Conservation (phyloP, 2,888 invertebrate genomes). For the Xestia rhomboidea region DNA sequence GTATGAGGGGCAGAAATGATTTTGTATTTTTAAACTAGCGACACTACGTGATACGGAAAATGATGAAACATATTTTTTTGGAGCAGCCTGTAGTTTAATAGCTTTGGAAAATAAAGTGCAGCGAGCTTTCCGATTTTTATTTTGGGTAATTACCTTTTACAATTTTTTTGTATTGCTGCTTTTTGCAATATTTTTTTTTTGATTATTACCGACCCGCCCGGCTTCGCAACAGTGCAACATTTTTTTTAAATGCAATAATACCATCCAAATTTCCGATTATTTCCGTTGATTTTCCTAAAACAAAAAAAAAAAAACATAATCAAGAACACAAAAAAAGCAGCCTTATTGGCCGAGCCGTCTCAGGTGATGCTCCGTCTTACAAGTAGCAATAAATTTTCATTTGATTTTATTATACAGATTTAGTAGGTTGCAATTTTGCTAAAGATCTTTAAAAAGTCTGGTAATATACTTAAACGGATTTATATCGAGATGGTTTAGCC, state of each 20-base stretch:
- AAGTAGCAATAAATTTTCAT: not conserved
- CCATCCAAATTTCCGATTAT: too few relatives aligned
- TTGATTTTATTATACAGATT: not conserved
- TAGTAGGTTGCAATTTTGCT: not conserved
- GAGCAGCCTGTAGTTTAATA: conserved; percentile 28
- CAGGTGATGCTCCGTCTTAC: too few relatives aligned
- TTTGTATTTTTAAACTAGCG: conserved; percentile 52
- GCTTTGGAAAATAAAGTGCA: conserved; percentile 22
- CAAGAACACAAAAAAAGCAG: not conserved
- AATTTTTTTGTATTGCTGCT: not conserved
- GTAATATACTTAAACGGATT: not conserved
- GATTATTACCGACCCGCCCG: not conserved
- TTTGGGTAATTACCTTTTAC: conserved; percentile 13
- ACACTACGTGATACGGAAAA: conserved; percentile 8
- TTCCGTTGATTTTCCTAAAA: not conserved
- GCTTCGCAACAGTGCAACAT: not conserved
- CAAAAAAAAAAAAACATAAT: not conserved
- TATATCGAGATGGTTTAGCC: not conserved
- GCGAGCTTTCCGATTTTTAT: not conserved
- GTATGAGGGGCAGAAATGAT: conserved; percentile 41
- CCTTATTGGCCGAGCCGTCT: not conserved
- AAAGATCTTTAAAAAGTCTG: not conserved
- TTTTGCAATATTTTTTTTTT: not conserved
- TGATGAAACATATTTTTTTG: conserved; percentile 10
- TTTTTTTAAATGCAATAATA: not conserved